Base-by-base conservation (phyloP, 2,888 invertebrate genomes). In the Athripsodes cinereus region DNA sequence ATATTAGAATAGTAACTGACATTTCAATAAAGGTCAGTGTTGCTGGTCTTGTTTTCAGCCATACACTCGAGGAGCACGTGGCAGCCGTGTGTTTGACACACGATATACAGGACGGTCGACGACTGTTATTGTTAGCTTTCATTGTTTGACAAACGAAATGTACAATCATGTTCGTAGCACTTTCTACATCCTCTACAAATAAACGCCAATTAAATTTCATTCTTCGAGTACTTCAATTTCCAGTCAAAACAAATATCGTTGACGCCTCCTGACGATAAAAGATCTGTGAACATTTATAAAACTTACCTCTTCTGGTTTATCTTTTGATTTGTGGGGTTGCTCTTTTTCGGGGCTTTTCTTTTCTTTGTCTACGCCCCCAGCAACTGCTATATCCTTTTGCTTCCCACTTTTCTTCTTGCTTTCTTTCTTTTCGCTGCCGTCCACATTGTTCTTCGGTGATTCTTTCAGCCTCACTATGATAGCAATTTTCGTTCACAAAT, bases 401-500 rank as follows among this genome's bases (percentile, higher is more conserved):
- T 81, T 81, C 64, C 71, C 76, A 68, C 72, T 79, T 76, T 83
- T 83, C 78, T 81, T 81, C 75, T 82, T 83, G 74, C 72, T 76
- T 79, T 81, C 82, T 76, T 81, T 79, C 76, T 79, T 79, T 76
- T 79, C 74, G 73, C 78, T 70, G 68, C 76, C 73, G 72, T 79
- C 82, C 74, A 79, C 82, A 81, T 82, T 79, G 72, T 73, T 79
- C 71, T 79, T 79, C 69, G 78, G 74, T 66, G 79, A 73, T 76
- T 83, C 84, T 74, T 83, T 83, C 73, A 83, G 79, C 76, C 83
- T 79, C 83, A 84, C 84, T 79, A 84, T 84, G 82, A 80, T 80
- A 74, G 81, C 83, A 70, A 75, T 82, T 72, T 66, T 64, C 53
- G 58, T 48, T 57, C 55, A 56, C 55, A 58, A 58, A 60, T 52